Conservation (phyloP, 2,888 invertebrate species). For the Apamea crenata region DNA sequence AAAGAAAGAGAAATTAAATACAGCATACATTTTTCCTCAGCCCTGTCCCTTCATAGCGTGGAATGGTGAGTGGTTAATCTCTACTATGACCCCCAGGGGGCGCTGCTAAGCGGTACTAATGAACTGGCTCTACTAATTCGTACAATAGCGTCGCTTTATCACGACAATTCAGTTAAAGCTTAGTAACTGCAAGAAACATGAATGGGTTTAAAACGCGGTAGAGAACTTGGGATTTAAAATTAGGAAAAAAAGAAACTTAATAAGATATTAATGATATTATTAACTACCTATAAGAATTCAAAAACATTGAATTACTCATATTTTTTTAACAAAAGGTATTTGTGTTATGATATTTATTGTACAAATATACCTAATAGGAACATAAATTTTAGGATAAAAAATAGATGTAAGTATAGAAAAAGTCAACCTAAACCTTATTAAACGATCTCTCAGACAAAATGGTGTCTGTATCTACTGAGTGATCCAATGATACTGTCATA, state of each 20-base stretch:
- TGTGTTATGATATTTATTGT: no score
- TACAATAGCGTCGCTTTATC: conserved; percentile 49
- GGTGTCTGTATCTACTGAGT: no score
- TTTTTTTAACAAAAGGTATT: no score
- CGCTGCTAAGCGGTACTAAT: conserved; percentile 48
- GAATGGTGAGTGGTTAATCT: conserved; percentile 48
- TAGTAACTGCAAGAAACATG: conserved; percentile 14
- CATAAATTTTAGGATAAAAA: no score
- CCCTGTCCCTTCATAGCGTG: neutral
- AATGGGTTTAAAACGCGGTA: conserved; percentile 28
- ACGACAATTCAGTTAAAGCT: conserved; percentile 27
- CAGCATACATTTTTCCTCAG: neutral
- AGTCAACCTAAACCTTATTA: no score
- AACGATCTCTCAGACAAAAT: no score
- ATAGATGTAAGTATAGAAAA: no score
- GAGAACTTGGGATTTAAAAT: neutral
- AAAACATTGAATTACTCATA: no score
- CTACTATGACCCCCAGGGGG: conserved; percentile 24
- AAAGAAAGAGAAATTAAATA: neutral
- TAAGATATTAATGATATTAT: neutral
- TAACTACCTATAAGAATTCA: no score
- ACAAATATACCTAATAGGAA: no score
- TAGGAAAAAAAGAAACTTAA: neutral
- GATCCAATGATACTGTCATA: no score
- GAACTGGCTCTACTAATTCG: conserved; percentile 46